Percentiles rank a stretch among this genome's conserved stretches.
Conservation (phyloP, 2,888 invertebrate genomes). For the Drosophila melanosoma region DNA sequence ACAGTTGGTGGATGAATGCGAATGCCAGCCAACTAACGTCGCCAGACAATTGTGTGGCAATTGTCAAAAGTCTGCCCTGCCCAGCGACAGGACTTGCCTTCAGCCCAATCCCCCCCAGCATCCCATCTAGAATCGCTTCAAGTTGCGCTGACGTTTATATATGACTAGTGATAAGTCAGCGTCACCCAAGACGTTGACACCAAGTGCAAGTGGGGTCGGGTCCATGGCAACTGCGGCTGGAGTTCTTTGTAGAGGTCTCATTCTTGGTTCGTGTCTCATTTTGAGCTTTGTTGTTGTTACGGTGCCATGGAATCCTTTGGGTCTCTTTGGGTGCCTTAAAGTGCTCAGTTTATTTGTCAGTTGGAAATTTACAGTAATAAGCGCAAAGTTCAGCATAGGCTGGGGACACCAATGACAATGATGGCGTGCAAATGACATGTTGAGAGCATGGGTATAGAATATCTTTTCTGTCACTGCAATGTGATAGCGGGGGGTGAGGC, state of each 20-base stretch:
- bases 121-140: neutral
- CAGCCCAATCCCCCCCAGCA: neutral
- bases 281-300: slow-evolving; percentile 46
- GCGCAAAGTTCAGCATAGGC: slow-evolving; percentile 68
- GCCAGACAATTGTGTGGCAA: slow-evolving; percentile 82
- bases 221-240: slow-evolving; percentile 12
- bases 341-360: slow-evolving; percentile 80
- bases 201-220: slow-evolving; percentile 58
- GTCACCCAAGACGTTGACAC: slow-evolving; percentile 57
- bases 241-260: slow-evolving; percentile 2
- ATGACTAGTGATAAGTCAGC: slow-evolving; percentile 80
- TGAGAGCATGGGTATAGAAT: slow-evolving; percentile 10
- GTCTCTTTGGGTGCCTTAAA: slow-evolving; percentile 67
- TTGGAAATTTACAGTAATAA: slow-evolving; percentile 69
- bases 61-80: slow-evolving; percentile 77
- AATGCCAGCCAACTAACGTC: slow-evolving; percentile 31
- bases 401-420: slow-evolving; percentile 52
- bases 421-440: slow-evolving; percentile 47
- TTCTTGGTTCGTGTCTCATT: slow-evolving; percentile 42
- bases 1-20: slow-evolving; percentile 49
- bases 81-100: slow-evolving; percentile 36
- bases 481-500: neutral
- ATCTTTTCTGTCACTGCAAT: neutral
- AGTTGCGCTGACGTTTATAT: slow-evolving; percentile 68
- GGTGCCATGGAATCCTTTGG: slow-evolving; percentile 68